phyloP scores from a whole-genome alignment of 2,888 invertebrate species.

The Troglohyphantes excavatus region DNA sequence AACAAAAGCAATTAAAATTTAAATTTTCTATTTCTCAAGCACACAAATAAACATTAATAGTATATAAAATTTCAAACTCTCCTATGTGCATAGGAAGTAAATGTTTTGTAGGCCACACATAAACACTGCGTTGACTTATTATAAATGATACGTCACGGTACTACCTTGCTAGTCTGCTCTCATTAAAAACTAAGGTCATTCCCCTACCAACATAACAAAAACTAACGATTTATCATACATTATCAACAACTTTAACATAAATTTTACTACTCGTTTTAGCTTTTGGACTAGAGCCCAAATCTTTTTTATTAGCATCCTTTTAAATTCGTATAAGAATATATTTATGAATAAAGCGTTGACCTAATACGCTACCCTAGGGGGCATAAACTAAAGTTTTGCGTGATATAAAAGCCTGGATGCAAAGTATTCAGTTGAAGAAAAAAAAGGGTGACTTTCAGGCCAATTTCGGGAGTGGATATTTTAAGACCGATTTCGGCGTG shows the following conservation, averaged over 20 bases:
- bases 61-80: too few relatives aligned
- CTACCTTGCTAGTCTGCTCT: too few relatives aligned
- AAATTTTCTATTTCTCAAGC: too few relatives aligned
- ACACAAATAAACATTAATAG: too few relatives aligned
- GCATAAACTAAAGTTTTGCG: neutral
- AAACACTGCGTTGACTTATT: too few relatives aligned
- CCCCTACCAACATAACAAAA: too few relatives aligned
- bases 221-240: neutral
- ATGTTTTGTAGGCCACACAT: too few relatives aligned
- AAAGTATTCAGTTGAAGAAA: neutral
- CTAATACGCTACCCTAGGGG: neutral
- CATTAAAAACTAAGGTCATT: too few relatives aligned
- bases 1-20: too few relatives aligned
- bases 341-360: neutral
- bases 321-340: neutral
- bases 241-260: neutral
- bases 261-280: neutral
- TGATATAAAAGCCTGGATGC: neutral
- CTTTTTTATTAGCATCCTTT: neutral
- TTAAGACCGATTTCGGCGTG: neutral
- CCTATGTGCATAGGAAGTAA: too few relatives aligned
- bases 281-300: neutral
- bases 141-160: neutral
- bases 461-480: neutral
- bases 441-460: neutral